phyloP scores from a whole-genome alignment of 2,113 vertebrate genomes.

The Neolamprologus brichardi region DNA sequence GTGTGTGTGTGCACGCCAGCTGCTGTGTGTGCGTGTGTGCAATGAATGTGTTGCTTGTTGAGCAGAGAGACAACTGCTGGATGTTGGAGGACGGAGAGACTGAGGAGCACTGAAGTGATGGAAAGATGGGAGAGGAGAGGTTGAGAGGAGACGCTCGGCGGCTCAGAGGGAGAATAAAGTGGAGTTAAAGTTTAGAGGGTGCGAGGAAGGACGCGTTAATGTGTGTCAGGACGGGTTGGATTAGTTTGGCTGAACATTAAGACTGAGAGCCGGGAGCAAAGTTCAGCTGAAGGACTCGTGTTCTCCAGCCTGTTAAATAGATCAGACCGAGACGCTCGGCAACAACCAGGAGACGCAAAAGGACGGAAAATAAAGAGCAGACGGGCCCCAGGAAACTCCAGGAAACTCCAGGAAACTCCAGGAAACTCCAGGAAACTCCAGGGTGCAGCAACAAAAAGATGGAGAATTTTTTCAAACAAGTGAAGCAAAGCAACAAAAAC shows the following conservation, averaged over 20 bases:
- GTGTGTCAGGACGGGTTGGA: not conserved
- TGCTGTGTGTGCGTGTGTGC: not conserved
- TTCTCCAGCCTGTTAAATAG: not conserved
- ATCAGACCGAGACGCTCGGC: rapidly evolving
- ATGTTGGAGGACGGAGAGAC: not conserved
- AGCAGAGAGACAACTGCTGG: constrained; percentile 41
- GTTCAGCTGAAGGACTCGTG: not conserved
- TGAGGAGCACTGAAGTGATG: not conserved
- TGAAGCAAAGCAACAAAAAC: not conserved
- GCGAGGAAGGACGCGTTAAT: not conserved
- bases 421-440: not conserved
- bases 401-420: no score
- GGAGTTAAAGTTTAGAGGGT: not conserved
- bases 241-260: not conserved
- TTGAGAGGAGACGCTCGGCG: not conserved
- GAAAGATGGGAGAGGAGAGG: not conserved
- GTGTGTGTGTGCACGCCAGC: not conserved
- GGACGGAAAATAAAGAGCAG: rapidly evolving
- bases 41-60: constrained; percentile 55
- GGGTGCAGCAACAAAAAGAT: not conserved
- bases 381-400: not conserved
- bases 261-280: not conserved
- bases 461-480: not conserved
- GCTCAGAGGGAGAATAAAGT: not conserved
- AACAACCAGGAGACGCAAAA: not conserved